Base-by-base conservation (phyloP, 2,113 vertebrate species). In the Ictalurus punctatus region DNA sequence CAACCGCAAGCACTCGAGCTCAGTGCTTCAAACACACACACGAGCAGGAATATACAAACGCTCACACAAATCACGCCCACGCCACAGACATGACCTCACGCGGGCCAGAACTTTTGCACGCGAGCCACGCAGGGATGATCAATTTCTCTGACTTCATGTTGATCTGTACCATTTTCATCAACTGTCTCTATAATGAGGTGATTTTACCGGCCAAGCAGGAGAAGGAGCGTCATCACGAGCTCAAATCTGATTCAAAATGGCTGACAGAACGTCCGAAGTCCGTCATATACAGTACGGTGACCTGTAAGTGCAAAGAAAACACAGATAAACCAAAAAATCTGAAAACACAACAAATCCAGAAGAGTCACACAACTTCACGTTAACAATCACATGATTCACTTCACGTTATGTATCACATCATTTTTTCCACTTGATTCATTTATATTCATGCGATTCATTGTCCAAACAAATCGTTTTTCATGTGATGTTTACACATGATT, bases 191-290 rank as follows among this genome's bases (percentile, higher is more conserved):
- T 87, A 91, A 88, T 86, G 67, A 91, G 37, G 80, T 27, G 58
- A 61, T 58, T 74, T 80, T 71, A 44, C 61, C 73, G 65, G 88
- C 87, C 21, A n/a, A 56, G 80, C 1, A 34, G 67, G 30, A 5
- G n/a, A 79, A 69, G 71, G 88, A 83, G 6, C 21, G 0, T 83
- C 34, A 83, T 83, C 56, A 23, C 0, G 12, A 83, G 34, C 34
- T 44, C 34, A 94, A 94, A 94, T 92, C 83, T 89, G 91, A 91
- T 90, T 94, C 90, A 94, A 87, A 91, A 91, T 92, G 91, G 91
- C 87, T 16, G 92, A 95, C 93, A 37, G 81, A 67, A 93, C 92
- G 91, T 91, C 87, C 0, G 73, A 94, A 81, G 71, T 90, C 94
- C 91, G 93, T 90, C 37, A 40, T 37, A 73, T 27, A 27, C 23